Evolutionary conservation across 2,797 vertebrate genomes (phyloP).

Genomic region (Pseudomugil tenellus): DNA sequence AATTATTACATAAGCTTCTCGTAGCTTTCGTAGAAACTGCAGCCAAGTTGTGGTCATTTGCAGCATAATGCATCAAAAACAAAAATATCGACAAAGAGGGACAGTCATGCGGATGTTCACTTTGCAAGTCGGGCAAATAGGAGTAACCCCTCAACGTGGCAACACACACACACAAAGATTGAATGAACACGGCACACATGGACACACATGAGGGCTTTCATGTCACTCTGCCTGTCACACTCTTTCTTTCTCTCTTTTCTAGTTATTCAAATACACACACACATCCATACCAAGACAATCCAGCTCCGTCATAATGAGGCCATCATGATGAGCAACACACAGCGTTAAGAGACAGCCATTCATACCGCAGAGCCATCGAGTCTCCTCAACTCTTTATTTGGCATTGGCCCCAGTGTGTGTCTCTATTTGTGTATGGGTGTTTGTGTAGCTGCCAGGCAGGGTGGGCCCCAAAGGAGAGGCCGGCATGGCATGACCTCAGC

Average conservation of each 20-base stretch:
- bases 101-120: slow-evolving; percentile 58
- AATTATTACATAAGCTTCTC: slow-evolving; percentile 58
- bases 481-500: slow-evolving; percentile 72
- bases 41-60: slow-evolving; percentile 11
- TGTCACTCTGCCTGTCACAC: slow-evolving; percentile 35
- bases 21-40: slow-evolving; percentile 37
- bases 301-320: slow-evolving; percentile 67
- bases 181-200: slow-evolving; percentile 51
- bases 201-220: slow-evolving; percentile 51
- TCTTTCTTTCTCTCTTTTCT: slow-evolving; percentile 22
- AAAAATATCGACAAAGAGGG: slow-evolving; percentile 50
- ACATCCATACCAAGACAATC: slow-evolving; percentile 37
- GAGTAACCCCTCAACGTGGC: slow-evolving; percentile 19
- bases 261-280: slow-evolving; percentile 20
- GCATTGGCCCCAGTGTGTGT: slow-evolving; percentile 42
- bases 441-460: slow-evolving; percentile 58
- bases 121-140: slow-evolving; percentile 39
- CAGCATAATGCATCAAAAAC: slow-evolving; percentile 49
- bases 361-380: slow-evolving; percentile 52
- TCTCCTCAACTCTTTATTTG: slow-evolving; percentile 60
- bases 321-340: slow-evolving; percentile 60
- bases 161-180: slow-evolving; percentile 32
- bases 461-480: slow-evolving; percentile 63
- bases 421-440: slow-evolving; percentile 39
- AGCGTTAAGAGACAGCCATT: slow-evolving; percentile 69